These are phyloP conservation scores for Sarcophaga rosellei DNA, from an alignment of 2,888 invertebrate genomes.

Conservation along the genomic window DNA sequence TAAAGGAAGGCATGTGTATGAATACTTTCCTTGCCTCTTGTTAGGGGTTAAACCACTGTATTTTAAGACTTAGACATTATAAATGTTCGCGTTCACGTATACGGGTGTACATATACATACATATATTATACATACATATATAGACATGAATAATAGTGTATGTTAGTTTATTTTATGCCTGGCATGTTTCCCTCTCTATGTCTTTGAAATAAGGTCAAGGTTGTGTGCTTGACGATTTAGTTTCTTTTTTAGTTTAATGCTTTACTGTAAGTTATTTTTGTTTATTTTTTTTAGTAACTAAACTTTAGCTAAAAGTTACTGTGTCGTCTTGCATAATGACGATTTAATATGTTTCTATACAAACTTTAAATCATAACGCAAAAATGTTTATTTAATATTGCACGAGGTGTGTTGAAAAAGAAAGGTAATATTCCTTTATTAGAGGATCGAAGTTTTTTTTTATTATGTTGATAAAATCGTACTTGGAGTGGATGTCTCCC, in stretches of 20 bases:
- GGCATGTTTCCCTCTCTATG: slow-evolving; percentile 29
- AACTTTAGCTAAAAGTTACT: slow-evolving; percentile 33
- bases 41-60: slow-evolving; percentile 39
- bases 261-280: slow-evolving; percentile 1
- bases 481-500: too few species aligned
- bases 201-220: slow-evolving; percentile 60
- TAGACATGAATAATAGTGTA: background rate
- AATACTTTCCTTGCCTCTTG: background rate
- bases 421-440: too few species aligned
- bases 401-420: background rate
- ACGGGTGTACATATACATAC: background rate
- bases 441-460: too few species aligned
- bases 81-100: background rate
- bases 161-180: slow-evolving; percentile 16
- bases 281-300: slow-evolving; percentile 4
- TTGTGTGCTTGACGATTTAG: slow-evolving; percentile 33
- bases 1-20: background rate
- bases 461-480: too few species aligned
- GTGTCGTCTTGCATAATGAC: slow-evolving; percentile 33
- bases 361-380: background rate
- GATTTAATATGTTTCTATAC: slow-evolving; percentile 27
- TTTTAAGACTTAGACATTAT: slow-evolving; percentile 31
- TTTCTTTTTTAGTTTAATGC: background rate
- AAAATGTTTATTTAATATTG: slow-evolving; percentile 29
- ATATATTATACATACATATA: background rate